Evolutionary conservation across 2,888 invertebrate genomes (phyloP).

Genomic region (Brachylomia viminalis): DNA sequence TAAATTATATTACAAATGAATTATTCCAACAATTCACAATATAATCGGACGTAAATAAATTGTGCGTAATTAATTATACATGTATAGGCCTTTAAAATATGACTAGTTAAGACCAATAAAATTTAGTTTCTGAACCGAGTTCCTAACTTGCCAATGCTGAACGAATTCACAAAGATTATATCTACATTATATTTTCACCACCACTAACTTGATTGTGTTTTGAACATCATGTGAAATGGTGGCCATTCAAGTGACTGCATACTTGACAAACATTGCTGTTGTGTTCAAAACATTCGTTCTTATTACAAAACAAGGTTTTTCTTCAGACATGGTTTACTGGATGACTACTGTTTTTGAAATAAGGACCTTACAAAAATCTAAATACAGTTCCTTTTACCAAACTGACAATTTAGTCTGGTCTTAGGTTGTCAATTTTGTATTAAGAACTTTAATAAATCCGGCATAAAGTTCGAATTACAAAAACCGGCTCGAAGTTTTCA

Average conservation of each 20-base stretch:
- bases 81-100: constrained; percentile 85
- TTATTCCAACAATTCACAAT: constrained; percentile 63
- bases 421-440: too few relatives aligned
- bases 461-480: too few relatives aligned
- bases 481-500: too few relatives aligned
- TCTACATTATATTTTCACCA: constrained; percentile 49
- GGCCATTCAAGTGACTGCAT: constrained; percentile 4
- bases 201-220: constrained; percentile 29
- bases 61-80: constrained; percentile 82
- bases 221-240: constrained; percentile 24
- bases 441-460: too few relatives aligned
- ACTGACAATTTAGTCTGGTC: too few relatives aligned
- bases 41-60: constrained; percentile 75
- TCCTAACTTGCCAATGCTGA: constrained; percentile 57
- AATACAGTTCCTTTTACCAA: too few relatives aligned
- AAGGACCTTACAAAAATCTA: too few relatives aligned
- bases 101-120: constrained; percentile 88
- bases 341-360: too few relatives aligned
- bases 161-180: constrained; percentile 56
- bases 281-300: not conserved
- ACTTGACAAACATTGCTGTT: constrained; percentile 17
- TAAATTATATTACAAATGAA: constrained; percentile 64
- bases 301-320: too few relatives aligned
- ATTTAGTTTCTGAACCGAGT: constrained; percentile 60
- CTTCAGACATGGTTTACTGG: too few relatives aligned